Conservation (phyloP, 2,113 vertebrate species). For the Dermatemys mawii region DNA sequence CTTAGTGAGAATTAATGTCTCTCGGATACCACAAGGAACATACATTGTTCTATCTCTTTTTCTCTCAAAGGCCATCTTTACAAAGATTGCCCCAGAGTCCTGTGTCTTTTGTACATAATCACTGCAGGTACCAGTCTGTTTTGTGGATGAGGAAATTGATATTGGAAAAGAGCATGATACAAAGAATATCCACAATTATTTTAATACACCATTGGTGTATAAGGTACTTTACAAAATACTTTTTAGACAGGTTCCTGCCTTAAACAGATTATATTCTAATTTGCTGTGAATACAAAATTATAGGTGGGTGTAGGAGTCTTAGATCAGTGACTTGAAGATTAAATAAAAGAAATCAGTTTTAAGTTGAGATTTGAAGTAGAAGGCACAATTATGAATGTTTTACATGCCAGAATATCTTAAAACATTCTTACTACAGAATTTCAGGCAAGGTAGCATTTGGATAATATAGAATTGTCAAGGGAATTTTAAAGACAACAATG, state of each 20-base stretch:
- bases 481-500: neutral
- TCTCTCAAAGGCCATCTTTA: neutral
- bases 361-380: neutral
- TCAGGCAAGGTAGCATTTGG: neutral
- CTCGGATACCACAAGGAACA: neutral
- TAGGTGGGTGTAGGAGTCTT: neutral
- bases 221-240: neutral
- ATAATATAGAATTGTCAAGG: neutral
- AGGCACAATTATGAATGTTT: neutral
- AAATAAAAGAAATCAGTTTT: neutral
- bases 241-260: neutral
- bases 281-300: neutral
- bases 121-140: neutral
- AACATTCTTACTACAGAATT: neutral
- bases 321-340: neutral
- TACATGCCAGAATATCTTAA: neutral
- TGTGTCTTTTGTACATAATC: accelerated
- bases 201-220: neutral
- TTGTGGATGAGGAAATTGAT: neutral
- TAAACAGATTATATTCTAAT: neutral
- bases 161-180: neutral
- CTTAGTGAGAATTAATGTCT: conserved; percentile 15
- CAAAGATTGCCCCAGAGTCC: neutral
- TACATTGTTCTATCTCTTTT: neutral
- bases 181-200: neutral